A percentile compares a stretch with the other conserved stretches of the same genome.
phyloP scores from a whole-genome alignment of 2,113 vertebrate species.

The Malaclemys terrapin region DNA sequence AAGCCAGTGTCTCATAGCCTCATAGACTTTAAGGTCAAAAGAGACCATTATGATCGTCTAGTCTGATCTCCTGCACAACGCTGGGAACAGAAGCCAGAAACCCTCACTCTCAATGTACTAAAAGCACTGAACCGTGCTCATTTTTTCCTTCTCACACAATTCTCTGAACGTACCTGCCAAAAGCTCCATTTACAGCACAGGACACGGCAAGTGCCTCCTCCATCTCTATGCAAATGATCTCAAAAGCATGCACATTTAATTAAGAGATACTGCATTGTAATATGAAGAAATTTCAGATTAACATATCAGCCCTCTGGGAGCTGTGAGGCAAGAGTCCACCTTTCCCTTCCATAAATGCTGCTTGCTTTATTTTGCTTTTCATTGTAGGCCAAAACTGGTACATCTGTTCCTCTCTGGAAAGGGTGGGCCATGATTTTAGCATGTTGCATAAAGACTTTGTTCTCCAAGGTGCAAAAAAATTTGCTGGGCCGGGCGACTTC shows the following conservation, averaged over 20 bases:
- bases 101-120: neutral
- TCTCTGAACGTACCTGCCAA: neutral
- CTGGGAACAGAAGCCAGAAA: neutral
- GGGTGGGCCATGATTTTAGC: neutral
- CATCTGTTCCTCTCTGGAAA: neutral
- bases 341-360: neutral
- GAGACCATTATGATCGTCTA: no score
- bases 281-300: neutral
- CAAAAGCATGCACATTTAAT: neutral
- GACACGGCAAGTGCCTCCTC: neutral
- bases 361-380: neutral
- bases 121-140: neutral
- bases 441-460: neutral
- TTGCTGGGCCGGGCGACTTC: accelerated
- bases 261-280: neutral
- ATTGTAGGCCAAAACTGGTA: no score
- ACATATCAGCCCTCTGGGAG: neutral
- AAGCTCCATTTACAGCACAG: neutral
- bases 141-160: neutral
- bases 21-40: no score
- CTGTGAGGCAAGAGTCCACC: neutral
- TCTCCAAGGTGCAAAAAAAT: neutral
- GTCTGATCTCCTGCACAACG: neutral
- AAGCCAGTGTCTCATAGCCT: neutral
- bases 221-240: neutral